A percentile compares a stretch with the other conserved stretches of the same genome.
These are phyloP conservation scores for Drosophila erecta DNA, from an alignment of 1,140 invertebrate genomes.

Conservation along the genomic window DNA sequence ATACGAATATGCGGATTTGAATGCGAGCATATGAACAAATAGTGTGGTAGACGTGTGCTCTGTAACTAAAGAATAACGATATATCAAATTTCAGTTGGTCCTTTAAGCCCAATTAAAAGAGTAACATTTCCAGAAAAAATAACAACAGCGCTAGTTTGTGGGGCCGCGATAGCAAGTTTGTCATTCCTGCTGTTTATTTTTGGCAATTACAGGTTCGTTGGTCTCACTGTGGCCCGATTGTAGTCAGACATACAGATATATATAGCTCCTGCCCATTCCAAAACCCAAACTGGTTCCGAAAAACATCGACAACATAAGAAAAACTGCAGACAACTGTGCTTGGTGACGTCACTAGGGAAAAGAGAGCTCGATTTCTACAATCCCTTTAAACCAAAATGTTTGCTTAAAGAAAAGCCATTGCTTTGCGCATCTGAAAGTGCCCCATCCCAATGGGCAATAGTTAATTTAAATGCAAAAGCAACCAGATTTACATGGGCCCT, in stretches of 20 bases:
- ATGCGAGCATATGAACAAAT: constrained; percentile 6
- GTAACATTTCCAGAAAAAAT: constrained; percentile 10
- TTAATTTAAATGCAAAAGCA: constrained; percentile 9
- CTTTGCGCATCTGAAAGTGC: background rate
- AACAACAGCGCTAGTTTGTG: background rate
- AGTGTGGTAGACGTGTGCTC: background rate
- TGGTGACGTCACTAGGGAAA: constrained; percentile 38
- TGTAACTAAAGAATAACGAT: constrained; percentile 6
- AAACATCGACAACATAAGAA: constrained; percentile 30
- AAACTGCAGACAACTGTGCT: constrained; percentile 13
- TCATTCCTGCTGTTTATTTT: constrained; percentile 50
- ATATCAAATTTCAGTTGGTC: background rate
- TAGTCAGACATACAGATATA: constrained; percentile 1
- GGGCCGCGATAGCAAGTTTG: background rate
- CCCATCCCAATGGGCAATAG: background rate
- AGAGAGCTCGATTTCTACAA: too few species aligned
- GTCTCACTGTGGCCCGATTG: constrained; percentile 27
- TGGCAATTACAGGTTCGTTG: constrained; percentile 59
- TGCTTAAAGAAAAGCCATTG: background rate
- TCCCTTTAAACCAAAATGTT: background rate
- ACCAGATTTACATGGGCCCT: constrained; percentile 6
- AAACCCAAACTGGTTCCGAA: constrained; percentile 12
- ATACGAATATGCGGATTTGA: background rate
- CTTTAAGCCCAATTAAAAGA: constrained; percentile 4
- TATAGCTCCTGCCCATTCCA: background rate